Base-by-base conservation (phyloP, 2,888 invertebrate genomes). In the Brassicogethes aeneus region DNA sequence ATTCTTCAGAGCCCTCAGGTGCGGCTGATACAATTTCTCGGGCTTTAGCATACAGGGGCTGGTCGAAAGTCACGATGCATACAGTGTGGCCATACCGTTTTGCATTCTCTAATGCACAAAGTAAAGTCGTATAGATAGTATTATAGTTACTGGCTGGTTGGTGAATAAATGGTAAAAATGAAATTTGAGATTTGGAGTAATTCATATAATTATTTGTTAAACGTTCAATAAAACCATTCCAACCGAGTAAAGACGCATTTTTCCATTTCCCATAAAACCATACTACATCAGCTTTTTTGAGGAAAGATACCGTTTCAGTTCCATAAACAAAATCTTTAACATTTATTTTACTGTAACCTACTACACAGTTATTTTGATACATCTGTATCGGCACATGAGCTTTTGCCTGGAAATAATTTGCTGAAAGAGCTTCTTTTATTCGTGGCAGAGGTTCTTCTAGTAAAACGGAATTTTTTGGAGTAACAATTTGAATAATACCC, bases 21-120 rank as follows among this genome's bases (percentile, higher is more conserved):
- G 44, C 40, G 37, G 37, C 48, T 29, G 52, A 49, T 32, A 55
- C 40, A 35, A 59, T 55, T 48, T 53, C 53, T 43, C 49, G 43
- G 36, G 57, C 53, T 52, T 59, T 59, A 23, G 45, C 42, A 40
- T 52, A 60, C 36, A 60, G 51, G 12, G 55, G 55, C 33, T 52
- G 51, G 37, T 57, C 57, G 42, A 56, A 57, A 36, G 56, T 23
- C 23, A 23, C 23, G 23, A 23, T n/a, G n/a, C 50, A 52, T 31
- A 42, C 47, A 32, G 39, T 41, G 31, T 55, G 53, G 35, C 41
- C 36, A 34, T 43, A 36, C 15, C 34, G 17, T 42, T 52, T 45
- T 15, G 48, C 40, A 36, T 46, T 45, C 17, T 53, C 42, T n/a
- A n/a, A n/a, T n/a, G n/a, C n/a, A 47, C 52, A 46, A 40, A 51